Evolutionary conservation across 2,888 invertebrate genomes (phyloP), one percentile per base, ranked within the genome.

Genomic region (Scaptomyza flava): DNA sequence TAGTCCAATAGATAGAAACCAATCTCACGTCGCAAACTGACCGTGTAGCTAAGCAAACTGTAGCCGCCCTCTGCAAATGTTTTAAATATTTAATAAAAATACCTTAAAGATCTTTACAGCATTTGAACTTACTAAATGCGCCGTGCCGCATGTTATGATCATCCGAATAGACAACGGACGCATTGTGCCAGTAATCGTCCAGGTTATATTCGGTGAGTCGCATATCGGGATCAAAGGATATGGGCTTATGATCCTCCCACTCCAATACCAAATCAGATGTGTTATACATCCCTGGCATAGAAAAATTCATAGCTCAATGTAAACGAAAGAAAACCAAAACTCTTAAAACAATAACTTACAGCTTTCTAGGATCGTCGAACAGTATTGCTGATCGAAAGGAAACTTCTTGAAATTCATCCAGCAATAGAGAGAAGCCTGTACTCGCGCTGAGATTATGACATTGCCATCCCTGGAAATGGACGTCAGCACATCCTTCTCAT

Each of bases 391-490:
- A 72, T 90, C 90, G 50, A 90, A 90, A 5, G 90, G 90, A 30
- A 90, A 90, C 67, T 90, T 90, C 50, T 90, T 87, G 41, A 90
- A 90, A 66, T 90, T 88, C 90, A 90, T 90, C 83, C 87, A 90
- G 59, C 90, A 90, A 51, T 90, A 90, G 7, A 90, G 84, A 0
- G 90, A 84, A 6, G 90, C 90, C 46, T 90, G 87, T 30, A 90
- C 68, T 2, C 90, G 82, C 0, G 89, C 89, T 12, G 90, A 90
- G 30, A 90, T 57, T 0, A 90, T 89, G 4, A 90, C 90, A 20
- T 78, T 81, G 8, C 90, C 90, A n/a, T 90, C 89, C 0, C 89
- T 81, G 0, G 90, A 89, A 8, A 90, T 84, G 1, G 90, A 90
- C 3, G 90, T 90, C 0, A 90, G 75, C 6, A 90, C 90, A 67